phyloP scores from a whole-genome alignment of 1,140 invertebrate genomes.

The Heliconius hermathena region DNA sequence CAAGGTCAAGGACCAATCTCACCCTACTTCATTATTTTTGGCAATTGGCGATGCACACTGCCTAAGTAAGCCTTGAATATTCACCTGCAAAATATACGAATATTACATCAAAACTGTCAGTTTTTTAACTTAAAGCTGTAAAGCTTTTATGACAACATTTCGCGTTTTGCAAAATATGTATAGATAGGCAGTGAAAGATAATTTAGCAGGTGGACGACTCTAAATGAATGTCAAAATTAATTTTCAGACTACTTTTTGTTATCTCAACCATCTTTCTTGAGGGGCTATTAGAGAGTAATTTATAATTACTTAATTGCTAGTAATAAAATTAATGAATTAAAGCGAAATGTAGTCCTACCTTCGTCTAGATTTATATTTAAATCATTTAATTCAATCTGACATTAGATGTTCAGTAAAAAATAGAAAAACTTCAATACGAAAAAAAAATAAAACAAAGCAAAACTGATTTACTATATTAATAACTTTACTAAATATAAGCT shows the following conservation, averaged over 20 bases:
- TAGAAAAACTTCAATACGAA: not conserved
- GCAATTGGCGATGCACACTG: conserved; percentile 31
- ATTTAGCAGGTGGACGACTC: conserved; percentile 26
- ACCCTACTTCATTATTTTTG: conserved; percentile 29
- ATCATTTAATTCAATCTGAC: not conserved
- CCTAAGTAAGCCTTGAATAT: conserved; percentile 30
- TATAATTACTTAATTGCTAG: conserved; percentile 31
- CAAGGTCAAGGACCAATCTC: conserved; percentile 28
- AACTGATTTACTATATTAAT: too few species aligned
- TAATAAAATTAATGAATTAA: conserved; percentile 11
- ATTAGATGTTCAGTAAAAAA: not conserved
- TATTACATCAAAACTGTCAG: not conserved
- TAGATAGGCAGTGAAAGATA: not conserved
- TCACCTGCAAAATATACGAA: conserved; percentile 21
- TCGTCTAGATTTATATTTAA: not conserved
- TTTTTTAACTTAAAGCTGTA: conserved; percentile 1
- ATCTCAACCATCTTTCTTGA: conserved; percentile 4
- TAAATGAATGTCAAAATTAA: conserved; percentile 22
- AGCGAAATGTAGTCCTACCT: not conserved
- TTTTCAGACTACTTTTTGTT: conserved; percentile 15
- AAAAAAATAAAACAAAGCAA: too few species aligned
- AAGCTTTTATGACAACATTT: not conserved
- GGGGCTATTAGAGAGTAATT: conserved; percentile 24
- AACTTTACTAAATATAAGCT: too few species aligned
- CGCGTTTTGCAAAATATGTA: not conserved